Evolutionary conservation across 1,140 invertebrate genomes (phyloP).

Genomic region (Apis dorsata): DNA sequence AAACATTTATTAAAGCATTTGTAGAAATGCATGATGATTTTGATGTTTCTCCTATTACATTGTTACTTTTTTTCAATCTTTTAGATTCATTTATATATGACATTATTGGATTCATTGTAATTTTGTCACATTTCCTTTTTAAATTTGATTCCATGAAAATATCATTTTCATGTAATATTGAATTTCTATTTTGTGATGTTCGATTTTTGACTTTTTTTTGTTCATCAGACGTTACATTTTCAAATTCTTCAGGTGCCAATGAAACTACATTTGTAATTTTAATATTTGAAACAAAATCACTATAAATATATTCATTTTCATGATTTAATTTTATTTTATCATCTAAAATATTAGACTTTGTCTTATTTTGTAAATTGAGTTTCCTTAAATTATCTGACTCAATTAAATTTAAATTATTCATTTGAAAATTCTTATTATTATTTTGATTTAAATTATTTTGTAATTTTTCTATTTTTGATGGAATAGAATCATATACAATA

Average conservation of each 20-base stretch:
- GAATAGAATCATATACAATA: background rate
- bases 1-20: background rate
- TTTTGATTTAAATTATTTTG: conserved; percentile 11
- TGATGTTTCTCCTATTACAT: background rate
- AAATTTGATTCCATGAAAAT: background rate
- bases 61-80: background rate
- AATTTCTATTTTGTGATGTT: background rate
- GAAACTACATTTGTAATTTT: conserved; percentile 70
- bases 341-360: background rate
- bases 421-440: background rate
- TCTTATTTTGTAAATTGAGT: background rate
- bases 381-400: background rate
- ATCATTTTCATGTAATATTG: background rate
- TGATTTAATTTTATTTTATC: background rate
- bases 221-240: conserved; percentile 4
- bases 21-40: background rate
- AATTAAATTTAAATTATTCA: background rate
- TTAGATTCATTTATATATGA: background rate
- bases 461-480: background rate
- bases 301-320: background rate
- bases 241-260: conserved; percentile 61
- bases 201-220: background rate
- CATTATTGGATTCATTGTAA: background rate
- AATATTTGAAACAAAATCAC: conserved; percentile 55
- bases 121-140: conserved; percentile 31